Conservation (phyloP, 92 coral and sea anemone genomes). For the Epizoanthus rinbou region DNA sequence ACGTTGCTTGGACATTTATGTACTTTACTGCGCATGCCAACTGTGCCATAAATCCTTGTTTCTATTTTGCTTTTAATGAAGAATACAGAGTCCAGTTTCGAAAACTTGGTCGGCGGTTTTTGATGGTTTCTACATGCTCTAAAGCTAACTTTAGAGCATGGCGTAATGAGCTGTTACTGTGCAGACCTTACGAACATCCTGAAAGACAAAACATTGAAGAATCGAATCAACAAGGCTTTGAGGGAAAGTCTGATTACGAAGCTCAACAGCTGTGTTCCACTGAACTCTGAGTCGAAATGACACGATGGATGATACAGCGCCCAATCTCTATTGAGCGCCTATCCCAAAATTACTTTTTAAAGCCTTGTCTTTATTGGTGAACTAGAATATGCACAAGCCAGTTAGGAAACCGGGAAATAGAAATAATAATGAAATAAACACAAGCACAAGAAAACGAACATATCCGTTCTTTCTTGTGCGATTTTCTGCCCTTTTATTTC, state of each 20-base stretch:
- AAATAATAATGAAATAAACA: too few species aligned
- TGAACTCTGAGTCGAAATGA: not conserved
- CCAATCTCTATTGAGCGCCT: too few species aligned
- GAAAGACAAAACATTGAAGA: not conserved
- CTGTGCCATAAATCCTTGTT: constrained; percentile 5
- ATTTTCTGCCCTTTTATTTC: too few species aligned
- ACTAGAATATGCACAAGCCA: too few species aligned
- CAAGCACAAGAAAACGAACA: too few species aligned
- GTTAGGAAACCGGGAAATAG: too few species aligned
- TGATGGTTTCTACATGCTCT: not conserved
- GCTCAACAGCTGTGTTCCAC: not conserved
- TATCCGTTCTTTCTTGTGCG: too few species aligned
- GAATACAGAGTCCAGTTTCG: not conserved
- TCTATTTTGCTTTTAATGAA: constrained; percentile 12
- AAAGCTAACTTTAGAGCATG: not conserved
- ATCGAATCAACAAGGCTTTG: not conserved
- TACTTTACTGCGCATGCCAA: not conserved
- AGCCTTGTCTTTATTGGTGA: too few species aligned
- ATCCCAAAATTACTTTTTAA: too few species aligned
- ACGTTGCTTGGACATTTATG: not conserved
- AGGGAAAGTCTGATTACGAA: not conserved
- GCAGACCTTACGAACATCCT: not conserved
- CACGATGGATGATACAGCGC: too few species aligned
- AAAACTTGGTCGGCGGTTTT: not conserved
- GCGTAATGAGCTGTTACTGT: not conserved